Evolutionary conservation across 1,140 invertebrate genomes (phyloP), one percentile per base, ranked within the genome.

Genomic region (Drosophila albomicans): DNA sequence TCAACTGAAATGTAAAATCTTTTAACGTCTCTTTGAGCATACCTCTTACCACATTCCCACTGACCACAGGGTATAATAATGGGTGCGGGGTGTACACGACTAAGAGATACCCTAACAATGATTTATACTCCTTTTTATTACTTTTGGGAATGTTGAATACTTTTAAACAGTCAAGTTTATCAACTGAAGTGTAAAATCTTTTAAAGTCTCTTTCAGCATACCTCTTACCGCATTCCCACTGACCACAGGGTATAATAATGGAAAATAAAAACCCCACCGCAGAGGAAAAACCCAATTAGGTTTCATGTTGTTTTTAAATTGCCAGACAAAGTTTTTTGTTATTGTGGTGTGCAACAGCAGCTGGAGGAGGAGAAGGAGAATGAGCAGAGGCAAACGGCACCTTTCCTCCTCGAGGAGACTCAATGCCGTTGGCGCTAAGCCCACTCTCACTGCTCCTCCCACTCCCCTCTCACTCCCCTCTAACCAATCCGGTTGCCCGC

Each of bases 221-320:
- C 10, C 28, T 10, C 6, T 32, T 13, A 1, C 6, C 28, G 3
- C 28, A 32, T 13, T 30, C 7, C 5, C n/a, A 32, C 5, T 52
- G 28, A 11, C n/a, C n/a, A 52, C 28, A 52, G 51, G 51, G 51
- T 52, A 52, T 52, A 7, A 28, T 30, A 52, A 32, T 52, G 16
- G 28, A 43, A 8, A 72, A 20, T 30, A 67, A 52, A 28, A 38
- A 35, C 16, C 6, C 38, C 10, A 51, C 64, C 32, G 51, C 66
- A 64, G 30, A 64, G 61, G 6, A 65, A 58, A 75, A 76, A 66
- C 57, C 52, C 74, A 76, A 76, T 76, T 76, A 72, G 57, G 62
- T 56, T 76, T 56, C 61, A 66, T 66, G 74, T 65, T 72, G 68
- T 64, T 76, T 72, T 76, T 38, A 66, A 72, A 76, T 52, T 72